These are phyloP conservation scores for Drosophila tripunctata DNA, from an alignment of 2,888 invertebrate species.

Conservation along the genomic window DNA sequence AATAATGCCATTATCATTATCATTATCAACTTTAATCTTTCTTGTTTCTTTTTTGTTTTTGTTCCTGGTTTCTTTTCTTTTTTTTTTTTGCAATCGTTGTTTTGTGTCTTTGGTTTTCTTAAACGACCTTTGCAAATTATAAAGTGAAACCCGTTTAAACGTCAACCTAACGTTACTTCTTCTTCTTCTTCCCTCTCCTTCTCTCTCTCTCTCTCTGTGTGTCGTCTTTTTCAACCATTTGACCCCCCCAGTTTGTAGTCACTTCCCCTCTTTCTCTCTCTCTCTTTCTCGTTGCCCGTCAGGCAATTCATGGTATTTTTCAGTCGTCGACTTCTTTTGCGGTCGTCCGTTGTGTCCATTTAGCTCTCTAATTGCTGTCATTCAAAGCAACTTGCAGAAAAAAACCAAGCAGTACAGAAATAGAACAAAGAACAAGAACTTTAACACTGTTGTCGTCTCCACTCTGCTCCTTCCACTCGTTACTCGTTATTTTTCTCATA, in stretches of 20 bases:
- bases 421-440: background rate
- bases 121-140: slow-evolving; percentile 54
- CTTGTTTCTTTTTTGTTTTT: background rate
- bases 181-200: background rate
- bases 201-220: background rate
- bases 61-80: background rate
- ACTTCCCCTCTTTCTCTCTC: too few relatives aligned
- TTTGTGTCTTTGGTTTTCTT: slow-evolving; percentile 11
- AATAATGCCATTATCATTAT: slow-evolving; percentile 12
- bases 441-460: background rate
- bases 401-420: background rate
- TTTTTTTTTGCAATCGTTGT: background rate
- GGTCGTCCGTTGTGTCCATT: slow-evolving; percentile 55
- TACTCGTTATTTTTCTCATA: too few relatives aligned
- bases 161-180: slow-evolving; percentile 9
- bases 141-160: slow-evolving; percentile 41
- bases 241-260: too few relatives aligned
- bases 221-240: background rate
- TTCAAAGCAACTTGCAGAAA: slow-evolving; percentile 19
- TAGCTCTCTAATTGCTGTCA: slow-evolving; percentile 58
- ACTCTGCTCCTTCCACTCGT: background rate
- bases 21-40: slow-evolving; percentile 14
- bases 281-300: background rate
- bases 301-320: slow-evolving; percentile 30
- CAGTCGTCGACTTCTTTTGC: slow-evolving; percentile 53